phyloP scores from a whole-genome alignment of 2,888 invertebrate genomes.

The Drosophila borealis region DNA sequence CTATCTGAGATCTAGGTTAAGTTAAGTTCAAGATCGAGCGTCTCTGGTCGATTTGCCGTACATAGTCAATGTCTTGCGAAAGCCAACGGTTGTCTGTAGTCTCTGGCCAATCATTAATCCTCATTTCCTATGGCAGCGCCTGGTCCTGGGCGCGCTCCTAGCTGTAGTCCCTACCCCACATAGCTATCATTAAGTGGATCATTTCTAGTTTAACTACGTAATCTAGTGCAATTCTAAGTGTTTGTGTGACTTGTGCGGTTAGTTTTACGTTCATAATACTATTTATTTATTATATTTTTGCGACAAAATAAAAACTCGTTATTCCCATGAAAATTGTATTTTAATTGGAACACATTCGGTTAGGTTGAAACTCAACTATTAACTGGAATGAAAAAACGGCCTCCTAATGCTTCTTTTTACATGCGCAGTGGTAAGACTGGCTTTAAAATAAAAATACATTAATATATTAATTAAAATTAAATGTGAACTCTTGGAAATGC shows the following conservation, averaged over 20 bases:
- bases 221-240: conserved; percentile 47
- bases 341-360: too few species aligned
- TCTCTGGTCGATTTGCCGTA: conserved; percentile 74
- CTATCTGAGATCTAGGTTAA: conserved; percentile 77
- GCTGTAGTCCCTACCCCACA: conserved; percentile 44
- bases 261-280: conserved; percentile 49
- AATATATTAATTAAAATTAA: too few species aligned
- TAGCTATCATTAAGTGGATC: conserved; percentile 46
- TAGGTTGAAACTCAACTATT: too few species aligned
- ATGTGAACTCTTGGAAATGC: too few species aligned
- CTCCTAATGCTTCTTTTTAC: too few species aligned
- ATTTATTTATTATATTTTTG: conserved; percentile 62
- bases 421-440: too few species aligned
- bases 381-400: too few species aligned
- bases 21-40: conserved; percentile 72
- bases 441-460: too few species aligned
- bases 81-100: conserved; percentile 65
- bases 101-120: conserved; percentile 55
- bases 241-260: conserved; percentile 49
- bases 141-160: conserved; percentile 39
- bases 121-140: conserved; percentile 48
- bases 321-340: conserved; percentile 6
- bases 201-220: conserved; percentile 53
- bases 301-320: conserved; percentile 48
- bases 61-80: conserved; percentile 73